Percentiles rank a stretch among this genome's conserved stretches.
phyloP scores from a whole-genome alignment of 2,797 vertebrate species.

The Valencia hispanica region DNA sequence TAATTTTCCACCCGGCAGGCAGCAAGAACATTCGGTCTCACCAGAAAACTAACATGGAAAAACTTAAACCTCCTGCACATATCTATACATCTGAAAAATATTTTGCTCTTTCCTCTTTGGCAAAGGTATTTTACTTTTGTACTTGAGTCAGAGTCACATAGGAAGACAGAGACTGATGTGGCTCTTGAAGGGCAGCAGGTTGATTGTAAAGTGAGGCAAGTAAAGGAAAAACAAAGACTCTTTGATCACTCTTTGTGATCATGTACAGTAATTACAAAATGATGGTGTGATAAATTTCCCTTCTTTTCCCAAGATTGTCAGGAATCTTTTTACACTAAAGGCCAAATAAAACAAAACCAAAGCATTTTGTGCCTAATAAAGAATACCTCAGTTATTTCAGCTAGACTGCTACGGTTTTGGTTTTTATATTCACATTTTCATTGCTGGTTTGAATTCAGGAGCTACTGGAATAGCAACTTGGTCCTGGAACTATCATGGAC shows the following conservation, averaged over 20 bases:
- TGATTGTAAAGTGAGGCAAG: not conserved
- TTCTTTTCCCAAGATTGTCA: not conserved
- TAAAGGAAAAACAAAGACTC: constrained; percentile 5
- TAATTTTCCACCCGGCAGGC: constrained; percentile 52
- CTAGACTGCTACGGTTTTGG: not conserved
- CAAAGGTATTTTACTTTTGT: constrained; percentile 9
- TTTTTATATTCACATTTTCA: not conserved
- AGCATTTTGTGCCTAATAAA: not conserved
- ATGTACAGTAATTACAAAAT: not conserved
- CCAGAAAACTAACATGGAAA: constrained; percentile 35
- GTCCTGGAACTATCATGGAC: not conserved
- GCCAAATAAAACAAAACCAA: not conserved
- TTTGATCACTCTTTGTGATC: not conserved
- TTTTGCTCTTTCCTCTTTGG: constrained; percentile 23
- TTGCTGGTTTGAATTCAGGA: not conserved
- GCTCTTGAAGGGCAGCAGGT: not conserved
- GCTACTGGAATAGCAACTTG: not conserved
- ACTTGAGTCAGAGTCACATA: not conserved
- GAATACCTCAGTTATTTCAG: not conserved
- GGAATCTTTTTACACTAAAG: not conserved
- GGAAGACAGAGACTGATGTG: not conserved
- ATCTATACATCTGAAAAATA: constrained; percentile 36
- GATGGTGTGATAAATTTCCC: constrained; percentile 1
- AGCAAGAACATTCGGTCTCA: constrained; percentile 34
- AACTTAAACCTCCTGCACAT: constrained; percentile 26